phyloP scores from a whole-genome alignment of 2,888 invertebrate genomes.

The Trypoxylon attenuatum region DNA sequence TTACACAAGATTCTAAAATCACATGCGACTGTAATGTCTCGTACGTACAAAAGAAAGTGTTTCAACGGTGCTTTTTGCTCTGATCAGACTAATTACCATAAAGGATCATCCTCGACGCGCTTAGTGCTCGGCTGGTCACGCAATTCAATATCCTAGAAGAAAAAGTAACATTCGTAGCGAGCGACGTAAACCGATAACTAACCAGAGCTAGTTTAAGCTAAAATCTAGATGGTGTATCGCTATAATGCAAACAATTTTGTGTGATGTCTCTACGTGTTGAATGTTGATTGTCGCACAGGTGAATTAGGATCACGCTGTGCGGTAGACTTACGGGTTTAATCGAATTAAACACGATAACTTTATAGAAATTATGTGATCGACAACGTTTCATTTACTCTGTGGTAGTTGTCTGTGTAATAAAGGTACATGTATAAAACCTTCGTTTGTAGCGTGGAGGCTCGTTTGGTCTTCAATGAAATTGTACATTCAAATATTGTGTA shows the following conservation, averaged over 20 bases:
- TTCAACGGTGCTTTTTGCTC: constrained; percentile 15
- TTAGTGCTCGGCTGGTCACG: not conserved
- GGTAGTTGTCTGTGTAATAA: constrained; percentile 17
- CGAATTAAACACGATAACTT: constrained; percentile 19
- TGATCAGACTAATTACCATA: constrained; percentile 9
- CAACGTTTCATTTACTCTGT: constrained; percentile 12
- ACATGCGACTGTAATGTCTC: not conserved
- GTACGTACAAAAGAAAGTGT: constrained; percentile 1
- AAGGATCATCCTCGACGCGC: not conserved
- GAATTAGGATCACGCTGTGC: constrained; percentile 44
- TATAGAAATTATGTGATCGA: constrained; percentile 26
- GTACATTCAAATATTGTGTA: not conserved
- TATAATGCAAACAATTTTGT: constrained; percentile 53
- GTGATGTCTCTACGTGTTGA: constrained; percentile 64
- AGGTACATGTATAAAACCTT: constrained; percentile 2
- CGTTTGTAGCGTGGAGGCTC: not conserved
- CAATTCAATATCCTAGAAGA: not conserved
- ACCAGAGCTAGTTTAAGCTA: constrained; percentile 36
- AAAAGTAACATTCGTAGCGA: constrained; percentile 1
- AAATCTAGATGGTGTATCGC: constrained; percentile 38
- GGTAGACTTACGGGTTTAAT: constrained; percentile 40
- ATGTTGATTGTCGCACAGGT: constrained; percentile 59
- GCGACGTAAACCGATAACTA: constrained; percentile 41
- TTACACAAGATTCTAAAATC: not conserved
- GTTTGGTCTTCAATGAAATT: not conserved